Conservation (phyloP, 2,113 vertebrate genomes). For the Pimephales promelas region DNA sequence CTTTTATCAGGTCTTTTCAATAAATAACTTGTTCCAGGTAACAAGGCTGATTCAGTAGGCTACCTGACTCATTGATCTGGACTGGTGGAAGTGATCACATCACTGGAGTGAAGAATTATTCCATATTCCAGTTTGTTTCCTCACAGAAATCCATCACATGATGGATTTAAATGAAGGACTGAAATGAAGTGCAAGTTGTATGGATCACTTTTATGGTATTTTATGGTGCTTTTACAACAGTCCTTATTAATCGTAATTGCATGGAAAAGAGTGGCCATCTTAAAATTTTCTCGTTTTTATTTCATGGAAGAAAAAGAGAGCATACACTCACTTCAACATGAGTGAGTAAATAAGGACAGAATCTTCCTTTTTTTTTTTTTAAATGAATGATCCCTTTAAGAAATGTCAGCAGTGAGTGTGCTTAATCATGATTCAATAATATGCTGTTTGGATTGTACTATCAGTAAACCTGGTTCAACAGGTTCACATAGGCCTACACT, state of each 20-base stretch:
- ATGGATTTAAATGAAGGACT: neutral
- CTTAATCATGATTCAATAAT: neutral
- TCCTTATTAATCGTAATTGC: neutral
- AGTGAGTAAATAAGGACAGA: neutral
- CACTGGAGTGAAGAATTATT: neutral
- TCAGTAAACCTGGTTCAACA: conserved; percentile 6
- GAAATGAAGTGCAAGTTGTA: neutral
- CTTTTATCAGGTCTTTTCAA: neutral
- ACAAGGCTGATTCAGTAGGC: neutral
- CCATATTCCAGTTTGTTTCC: neutral
- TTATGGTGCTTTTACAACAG: neutral
- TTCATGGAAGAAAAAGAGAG: neutral
- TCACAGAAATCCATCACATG: neutral
- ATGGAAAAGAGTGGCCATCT: neutral
- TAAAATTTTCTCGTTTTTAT: neutral
- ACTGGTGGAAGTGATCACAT: neutral
- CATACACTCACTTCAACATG: neutral
- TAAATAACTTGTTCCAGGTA: neutral
- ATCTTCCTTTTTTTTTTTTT: neutral
- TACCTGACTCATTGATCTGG: neutral
- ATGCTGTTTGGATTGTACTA: neutral
- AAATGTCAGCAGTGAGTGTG: neutral
- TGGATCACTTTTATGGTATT: neutral
- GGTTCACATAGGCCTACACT: neutral
- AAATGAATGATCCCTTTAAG: neutral